Evolutionary conservation across 30 jellyfish, hydroid and myxozoan species (phyloP), one percentile per base, ranked within the genome.

Genomic region (Aurelia coerulea): DNA sequence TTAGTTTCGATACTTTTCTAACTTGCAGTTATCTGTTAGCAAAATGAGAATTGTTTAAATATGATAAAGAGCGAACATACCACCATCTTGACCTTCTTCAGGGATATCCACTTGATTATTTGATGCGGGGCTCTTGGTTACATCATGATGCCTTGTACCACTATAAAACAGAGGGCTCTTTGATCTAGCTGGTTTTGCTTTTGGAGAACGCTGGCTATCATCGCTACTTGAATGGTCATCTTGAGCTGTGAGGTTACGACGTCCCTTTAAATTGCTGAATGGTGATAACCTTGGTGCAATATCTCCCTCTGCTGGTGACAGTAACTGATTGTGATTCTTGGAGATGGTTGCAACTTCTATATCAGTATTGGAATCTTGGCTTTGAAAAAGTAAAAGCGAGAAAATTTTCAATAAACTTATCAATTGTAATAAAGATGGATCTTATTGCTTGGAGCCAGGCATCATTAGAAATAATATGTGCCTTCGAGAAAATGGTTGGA

Each of bases 101-200:
- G 60, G 73, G 19, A 19, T 39, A 1, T 23, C 6, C 3, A 17
- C 78, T 67, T 64, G 68, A 71, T 18, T 46, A 14, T 41, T 78
- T 69, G 49, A 29, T 3, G 33, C 34, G 60, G 46, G 85, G 42
- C 60, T 67, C 50, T 69, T 86, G 53, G 60, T 41, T 5, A 63
- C 46, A 10, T 70, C 96, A 50, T 51, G 77, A 11, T 73, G 23
- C 62, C 97, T 90, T 58, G 76, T 81, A 3, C 97, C 90, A 29
- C 95, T 78, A 50, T 69, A 82, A 33, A 90, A 11, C 63, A 90
- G 78, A 50, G 97, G 97, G 62, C 92, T 90, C 41, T 62, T 87
- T 54, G 86, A 37, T 49, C 77, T 77, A 0, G 91, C 59, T 15
- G 74, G 51, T 39, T 75, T 54, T 58, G 84, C 29, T 51, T 52